Conservation (phyloP, 2,888 invertebrate genomes). For the Toxonevra muliebris region DNA sequence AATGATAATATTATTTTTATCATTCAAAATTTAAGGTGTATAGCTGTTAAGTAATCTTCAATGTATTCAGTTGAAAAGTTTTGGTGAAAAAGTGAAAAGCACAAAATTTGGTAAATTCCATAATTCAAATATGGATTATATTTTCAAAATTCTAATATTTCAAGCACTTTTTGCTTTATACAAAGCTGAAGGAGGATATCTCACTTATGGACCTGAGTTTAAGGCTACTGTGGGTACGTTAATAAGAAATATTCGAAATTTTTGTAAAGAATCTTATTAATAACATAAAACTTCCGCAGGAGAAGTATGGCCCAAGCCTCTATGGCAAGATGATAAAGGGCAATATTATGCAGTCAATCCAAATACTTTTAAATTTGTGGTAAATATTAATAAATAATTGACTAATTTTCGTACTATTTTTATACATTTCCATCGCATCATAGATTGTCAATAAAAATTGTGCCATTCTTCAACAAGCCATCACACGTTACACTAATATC, state of each 20-base stretch:
- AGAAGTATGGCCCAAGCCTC: conserved; percentile 77
- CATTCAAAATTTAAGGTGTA: no score
- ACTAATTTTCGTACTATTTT: neutral
- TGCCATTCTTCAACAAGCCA: conserved; percentile 69
- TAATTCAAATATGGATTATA: no score
- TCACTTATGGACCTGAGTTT: conserved; percentile 54
- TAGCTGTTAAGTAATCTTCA: no score
- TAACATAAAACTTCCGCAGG: conserved; percentile 64
- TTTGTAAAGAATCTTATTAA: no score
- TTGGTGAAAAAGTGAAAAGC: no score
- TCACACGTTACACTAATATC: conserved; percentile 68
- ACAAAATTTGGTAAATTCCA: no score
- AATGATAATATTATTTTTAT: no score
- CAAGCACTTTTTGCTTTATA: no score
- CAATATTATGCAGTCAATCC: conserved; percentile 67
- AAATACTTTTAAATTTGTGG: conserved; percentile 67
- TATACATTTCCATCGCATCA: neutral
- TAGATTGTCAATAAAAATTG: conserved; percentile 67
- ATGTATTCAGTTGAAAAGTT: no score
- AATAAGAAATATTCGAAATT: neutral
- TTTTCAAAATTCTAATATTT: no score
- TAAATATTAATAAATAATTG: conserved; percentile 51
- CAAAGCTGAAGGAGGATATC: conserved; percentile 25
- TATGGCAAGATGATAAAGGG: conserved; percentile 65
- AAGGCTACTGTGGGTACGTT: conserved; percentile 43